Evolutionary conservation across 2,113 vertebrate genomes (phyloP).

Genomic region (Calyptommatus sinebrachiatus): DNA sequence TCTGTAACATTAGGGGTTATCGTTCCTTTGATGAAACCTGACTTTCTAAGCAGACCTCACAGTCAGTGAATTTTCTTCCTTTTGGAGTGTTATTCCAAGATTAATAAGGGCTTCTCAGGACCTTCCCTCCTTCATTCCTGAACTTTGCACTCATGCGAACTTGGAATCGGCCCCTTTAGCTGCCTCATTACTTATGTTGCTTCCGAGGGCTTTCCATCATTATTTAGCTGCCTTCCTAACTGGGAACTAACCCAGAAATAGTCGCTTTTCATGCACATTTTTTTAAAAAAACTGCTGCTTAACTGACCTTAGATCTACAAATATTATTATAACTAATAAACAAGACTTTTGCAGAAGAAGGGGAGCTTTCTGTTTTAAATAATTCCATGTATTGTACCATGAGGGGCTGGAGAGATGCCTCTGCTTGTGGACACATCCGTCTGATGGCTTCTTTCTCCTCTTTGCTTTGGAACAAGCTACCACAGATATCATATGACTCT

Average conservation of each 20-base stretch:
- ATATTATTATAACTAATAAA: slow-evolving; percentile 22
- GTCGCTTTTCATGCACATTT: neutral
- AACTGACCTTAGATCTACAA: slow-evolving; percentile 1
- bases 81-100: neutral
- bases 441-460: neutral
- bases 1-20: too few species aligned
- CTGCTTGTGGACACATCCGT: neutral
- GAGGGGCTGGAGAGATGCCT: neutral
- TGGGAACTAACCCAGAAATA: neutral
- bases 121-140: slow-evolving; percentile 18
- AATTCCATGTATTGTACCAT: neutral
- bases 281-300: neutral
- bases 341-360: neutral
- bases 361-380: neutral
- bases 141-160: slow-evolving; percentile 2
- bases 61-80: neutral
- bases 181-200: slow-evolving; percentile 22
- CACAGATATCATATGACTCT: too few species aligned
- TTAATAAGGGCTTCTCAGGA: slow-evolving; percentile 23
- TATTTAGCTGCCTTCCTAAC: neutral
- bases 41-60: neutral
- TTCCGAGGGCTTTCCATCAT: neutral
- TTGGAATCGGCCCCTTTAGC: slow-evolving; percentile 6
- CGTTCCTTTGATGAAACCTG: neutral
- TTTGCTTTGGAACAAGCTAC: too few species aligned